A percentile compares a stretch with the other conserved stretches of the same genome.
phyloP scores from a whole-genome alignment of 1,140 invertebrate genomes.

The Heterodera schachtii region DNA sequence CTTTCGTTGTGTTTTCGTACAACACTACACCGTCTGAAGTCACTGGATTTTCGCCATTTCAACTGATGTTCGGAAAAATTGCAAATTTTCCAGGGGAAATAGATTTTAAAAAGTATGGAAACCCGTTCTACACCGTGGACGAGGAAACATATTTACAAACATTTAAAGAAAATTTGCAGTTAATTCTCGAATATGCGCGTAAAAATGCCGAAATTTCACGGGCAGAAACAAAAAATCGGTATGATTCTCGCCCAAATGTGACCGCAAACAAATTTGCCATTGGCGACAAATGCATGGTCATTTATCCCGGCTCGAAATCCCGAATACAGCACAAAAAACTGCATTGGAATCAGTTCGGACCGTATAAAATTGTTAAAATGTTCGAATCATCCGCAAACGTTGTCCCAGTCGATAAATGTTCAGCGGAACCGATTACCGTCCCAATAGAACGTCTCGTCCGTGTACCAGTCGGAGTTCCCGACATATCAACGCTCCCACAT shows the following conservation, averaged over 20 bases:
- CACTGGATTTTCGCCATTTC: slow-evolving; percentile 5
- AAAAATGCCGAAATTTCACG: slow-evolving; percentile 13
- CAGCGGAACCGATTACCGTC: background rate
- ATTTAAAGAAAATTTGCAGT: background rate
- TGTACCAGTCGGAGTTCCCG: background rate
- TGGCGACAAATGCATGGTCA: slow-evolving; percentile 13
- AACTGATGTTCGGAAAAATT: background rate
- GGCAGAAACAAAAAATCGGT: background rate
- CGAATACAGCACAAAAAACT: background rate
- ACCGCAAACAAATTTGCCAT: slow-evolving; percentile 8
- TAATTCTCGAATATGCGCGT: background rate
- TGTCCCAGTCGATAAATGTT: background rate
- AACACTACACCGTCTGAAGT: background rate
- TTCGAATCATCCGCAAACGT: background rate
- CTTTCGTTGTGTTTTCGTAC: background rate
- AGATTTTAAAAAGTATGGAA: background rate
- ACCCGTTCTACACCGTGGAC: slow-evolving; percentile 2
- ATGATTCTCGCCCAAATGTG: background rate
- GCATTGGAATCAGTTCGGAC: background rate
- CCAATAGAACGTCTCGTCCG: background rate
- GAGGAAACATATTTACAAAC: slow-evolving; percentile 5
- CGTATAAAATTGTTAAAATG: background rate
- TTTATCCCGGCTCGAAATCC: background rate
- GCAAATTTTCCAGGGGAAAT: slow-evolving; percentile 7
- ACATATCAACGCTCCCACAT: slow-evolving; percentile 1